Evolutionary conservation across 2,888 invertebrate genomes (phyloP), one percentile per base, ranked within the genome.

Genomic region (Andricus curvator): DNA sequence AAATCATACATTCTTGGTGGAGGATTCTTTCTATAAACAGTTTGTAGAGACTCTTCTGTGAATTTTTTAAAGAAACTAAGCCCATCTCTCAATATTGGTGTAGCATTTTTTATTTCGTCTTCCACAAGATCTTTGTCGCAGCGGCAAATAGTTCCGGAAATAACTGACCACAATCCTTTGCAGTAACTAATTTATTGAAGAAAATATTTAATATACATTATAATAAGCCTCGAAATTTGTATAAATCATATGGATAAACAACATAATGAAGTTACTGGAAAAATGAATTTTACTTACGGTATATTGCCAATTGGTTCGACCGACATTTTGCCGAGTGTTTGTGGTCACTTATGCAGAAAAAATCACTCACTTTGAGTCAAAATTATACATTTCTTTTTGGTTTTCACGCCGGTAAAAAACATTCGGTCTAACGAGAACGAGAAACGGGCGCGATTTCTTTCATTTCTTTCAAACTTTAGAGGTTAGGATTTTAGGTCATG

Each of bases 141-240:
- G 6, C 92, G 90, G 78, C 91, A 91, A 4, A 91, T 92, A 3
- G 92, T 93, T 44, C 91, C 92, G 29, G 92, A 93, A 88, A 93
- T 92, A 56, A 92, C 90, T 44, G 91, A 90, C 93, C 93, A 93
- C 48, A 93, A 84, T 48, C 90, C 92, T 78, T 93, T 93, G 83
- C 90, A 92, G 68, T 91, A 93, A 15, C 93, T 93, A 56, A 22
- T 67, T 22, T 41, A 62, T 29, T 25, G 13, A 64, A 60, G 4
- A 74, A n/a, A 33, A 33, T 25, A 64, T n/a, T 25, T 68, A 29
- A 62, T 33, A 22, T 8, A 17, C 8, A 22, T 41, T 17, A 65
- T 81, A 51, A 41, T 20, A 79, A 51, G 20, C 17, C n/a, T 13
- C 41, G 56, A 60, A 37, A 9, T 5, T 62, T 9, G 20, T 64